Conservation (phyloP, 2,888 invertebrate species). For the Dryococelus australis region DNA sequence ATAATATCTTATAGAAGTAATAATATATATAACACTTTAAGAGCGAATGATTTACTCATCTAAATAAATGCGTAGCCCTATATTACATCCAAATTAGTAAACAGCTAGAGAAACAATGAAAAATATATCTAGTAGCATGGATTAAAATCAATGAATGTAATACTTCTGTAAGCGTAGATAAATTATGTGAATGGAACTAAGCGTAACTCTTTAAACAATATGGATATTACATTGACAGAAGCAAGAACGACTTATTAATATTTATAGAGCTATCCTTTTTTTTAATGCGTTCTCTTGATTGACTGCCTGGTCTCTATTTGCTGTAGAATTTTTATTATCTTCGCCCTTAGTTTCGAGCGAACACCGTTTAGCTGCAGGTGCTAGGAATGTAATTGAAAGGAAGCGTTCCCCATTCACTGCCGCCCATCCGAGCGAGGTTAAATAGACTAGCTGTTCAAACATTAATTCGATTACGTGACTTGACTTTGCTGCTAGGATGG, state of each 20-base stretch:
- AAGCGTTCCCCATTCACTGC: background rate
- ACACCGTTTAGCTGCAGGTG: background rate
- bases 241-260: background rate
- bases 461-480: constrained; percentile 9
- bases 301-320: background rate
- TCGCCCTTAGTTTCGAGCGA: background rate
- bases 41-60: too few relatives aligned
- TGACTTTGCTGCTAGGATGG: background rate
- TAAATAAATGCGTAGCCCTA: too few relatives aligned
- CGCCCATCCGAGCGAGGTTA: background rate
- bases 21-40: too few relatives aligned
- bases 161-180: too few relatives aligned
- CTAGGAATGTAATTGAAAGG: background rate
- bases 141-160: too few relatives aligned
- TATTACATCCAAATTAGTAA: too few relatives aligned
- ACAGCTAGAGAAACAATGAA: too few relatives aligned
- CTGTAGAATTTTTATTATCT: background rate
- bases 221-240: too few relatives aligned
- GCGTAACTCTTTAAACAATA: too few relatives aligned
- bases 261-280: background rate
- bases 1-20: too few relatives aligned
- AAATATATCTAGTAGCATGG: too few relatives aligned
- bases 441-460: background rate
- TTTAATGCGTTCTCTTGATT: background rate
- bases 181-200: too few relatives aligned